These are phyloP conservation scores for Lampris incognitus DNA, from an alignment of 2,113 vertebrate genomes.

Conservation along the genomic window DNA sequence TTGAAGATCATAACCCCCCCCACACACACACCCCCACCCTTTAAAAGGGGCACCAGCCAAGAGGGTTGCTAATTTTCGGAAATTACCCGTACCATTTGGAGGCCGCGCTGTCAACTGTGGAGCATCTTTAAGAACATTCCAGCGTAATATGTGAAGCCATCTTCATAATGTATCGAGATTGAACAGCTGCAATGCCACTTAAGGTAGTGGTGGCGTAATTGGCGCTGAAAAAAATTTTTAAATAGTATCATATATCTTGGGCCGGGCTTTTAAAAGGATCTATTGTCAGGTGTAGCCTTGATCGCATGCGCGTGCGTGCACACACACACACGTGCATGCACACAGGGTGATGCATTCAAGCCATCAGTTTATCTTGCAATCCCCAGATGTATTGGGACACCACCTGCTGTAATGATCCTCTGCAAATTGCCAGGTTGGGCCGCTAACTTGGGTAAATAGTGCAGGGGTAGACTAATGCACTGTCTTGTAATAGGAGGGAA, in stretches of 20 bases:
- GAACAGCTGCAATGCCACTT: constrained; percentile 73
- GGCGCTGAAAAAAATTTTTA: constrained; percentile 78
- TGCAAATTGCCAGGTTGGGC: constrained; percentile 88
- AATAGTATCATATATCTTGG: constrained; percentile 87
- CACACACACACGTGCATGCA: constrained; percentile 20
- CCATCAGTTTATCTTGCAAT: constrained; percentile 74
- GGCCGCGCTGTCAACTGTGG: constrained; percentile 27
- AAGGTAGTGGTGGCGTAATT: constrained; percentile 68
- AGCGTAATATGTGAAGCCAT: constrained; percentile 67
- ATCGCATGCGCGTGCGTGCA: constrained; percentile 45
- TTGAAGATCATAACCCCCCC: constrained; percentile 41
- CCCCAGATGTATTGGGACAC: constrained; percentile 86
- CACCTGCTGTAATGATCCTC: constrained; percentile 87
- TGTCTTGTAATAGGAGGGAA: constrained; percentile 84
- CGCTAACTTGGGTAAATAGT: constrained; percentile 92
- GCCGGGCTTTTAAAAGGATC: constrained; percentile 90
- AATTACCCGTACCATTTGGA: constrained; percentile 75
- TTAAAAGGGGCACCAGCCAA: constrained; percentile 55
- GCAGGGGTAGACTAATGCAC: constrained; percentile 91
- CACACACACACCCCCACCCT: too few relatives aligned
- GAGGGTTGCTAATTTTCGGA: constrained; percentile 67
- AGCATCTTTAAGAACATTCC: constrained; percentile 60
- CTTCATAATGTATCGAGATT: constrained; percentile 73
- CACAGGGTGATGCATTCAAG: constrained; percentile 83
- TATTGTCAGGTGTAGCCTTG: constrained; percentile 81